phyloP scores from a whole-genome alignment of 2,888 invertebrate species.

The Scaptomyza reducta region DNA sequence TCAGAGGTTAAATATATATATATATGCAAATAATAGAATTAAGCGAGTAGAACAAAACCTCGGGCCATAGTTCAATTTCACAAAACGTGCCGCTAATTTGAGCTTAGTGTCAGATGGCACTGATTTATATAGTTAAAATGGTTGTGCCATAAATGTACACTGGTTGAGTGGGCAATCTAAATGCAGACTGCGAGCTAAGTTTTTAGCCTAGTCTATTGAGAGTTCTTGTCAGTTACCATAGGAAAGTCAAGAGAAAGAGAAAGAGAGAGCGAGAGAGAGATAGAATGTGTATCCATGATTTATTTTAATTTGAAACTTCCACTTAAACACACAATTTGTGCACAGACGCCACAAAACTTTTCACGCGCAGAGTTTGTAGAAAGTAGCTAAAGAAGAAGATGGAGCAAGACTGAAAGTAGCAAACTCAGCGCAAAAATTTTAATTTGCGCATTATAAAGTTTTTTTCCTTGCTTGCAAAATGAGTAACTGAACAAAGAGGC shows the following conservation, averaged over 20 bases:
- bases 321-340: conserved; percentile 53
- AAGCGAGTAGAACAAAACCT: neutral
- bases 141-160: conserved; percentile 56
- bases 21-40: conserved; percentile 11
- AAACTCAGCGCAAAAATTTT: conserved; percentile 69
- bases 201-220: conserved; percentile 23
- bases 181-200: conserved; percentile 23
- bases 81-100: conserved; percentile 44
- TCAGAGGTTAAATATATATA: neutral
- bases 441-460: conserved; percentile 75
- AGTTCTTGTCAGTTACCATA: conserved; percentile 30
- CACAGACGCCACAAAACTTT: conserved; percentile 52
- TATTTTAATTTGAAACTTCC: conserved; percentile 69
- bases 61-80: conserved; percentile 6
- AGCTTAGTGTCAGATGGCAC: conserved; percentile 43
- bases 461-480: conserved; percentile 13
- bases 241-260: conserved; percentile 36
- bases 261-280: conserved; percentile 27
- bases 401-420: conserved; percentile 43
- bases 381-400: conserved; percentile 9
- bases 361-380: conserved; percentile 26
- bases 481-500: conserved; percentile 52
- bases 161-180: conserved; percentile 37
- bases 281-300: conserved; percentile 59
- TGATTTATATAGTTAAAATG: conserved; percentile 63